Base-by-base conservation (phyloP, 1,140 invertebrate species). In the Lucilia sericata region DNA sequence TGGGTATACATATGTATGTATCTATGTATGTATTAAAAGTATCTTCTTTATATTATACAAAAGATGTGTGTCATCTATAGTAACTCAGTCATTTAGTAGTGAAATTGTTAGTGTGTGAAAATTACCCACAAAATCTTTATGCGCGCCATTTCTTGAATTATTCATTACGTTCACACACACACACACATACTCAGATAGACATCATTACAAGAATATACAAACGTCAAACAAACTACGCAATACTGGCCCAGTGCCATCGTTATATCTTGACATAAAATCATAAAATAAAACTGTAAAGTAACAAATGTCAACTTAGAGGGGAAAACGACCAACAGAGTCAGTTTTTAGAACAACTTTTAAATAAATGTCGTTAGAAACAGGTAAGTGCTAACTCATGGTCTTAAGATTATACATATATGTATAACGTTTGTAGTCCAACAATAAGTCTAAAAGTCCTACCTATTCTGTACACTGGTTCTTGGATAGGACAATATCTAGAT, bases 161-260 rank as follows among this genome's bases (percentile, higher is more conserved):
- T 70, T 70, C 65, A 70, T 70, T 21, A 70, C 65, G 21, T n/a
- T 60, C 55, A 60, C 2, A 60, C 14, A 70, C 65, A 70, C n/a
- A 19, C 5, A 25, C 65, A 25, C n/a, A 25, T 1, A 30, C 25
- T 30, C 3, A 30, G 25, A 2, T 30, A 30, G 25, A 30, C 65
- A 70, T 21, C 12, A 60, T 60, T 60, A 60, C 13, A 60, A n/a
- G 55, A 60, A 60, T 14, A 60, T 17, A 60, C 14, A 14, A 60
- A 60, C 55, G 55, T 60, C 14, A 60, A 60, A 70, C 65, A 70
- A 55, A 70, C n/a, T 70, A 70, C 65, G 65, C 65, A 70, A 70
- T 70, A 70, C 65, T 70, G 65, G 65, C 65, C 65, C 65, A 70
- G 65, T 70, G 65, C 65, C 65, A 70, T 70, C 19, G 65, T 70